Evolutionary conservation across 2,797 vertebrate genomes (phyloP).

Genomic region (Gallinago solitaria): DNA sequence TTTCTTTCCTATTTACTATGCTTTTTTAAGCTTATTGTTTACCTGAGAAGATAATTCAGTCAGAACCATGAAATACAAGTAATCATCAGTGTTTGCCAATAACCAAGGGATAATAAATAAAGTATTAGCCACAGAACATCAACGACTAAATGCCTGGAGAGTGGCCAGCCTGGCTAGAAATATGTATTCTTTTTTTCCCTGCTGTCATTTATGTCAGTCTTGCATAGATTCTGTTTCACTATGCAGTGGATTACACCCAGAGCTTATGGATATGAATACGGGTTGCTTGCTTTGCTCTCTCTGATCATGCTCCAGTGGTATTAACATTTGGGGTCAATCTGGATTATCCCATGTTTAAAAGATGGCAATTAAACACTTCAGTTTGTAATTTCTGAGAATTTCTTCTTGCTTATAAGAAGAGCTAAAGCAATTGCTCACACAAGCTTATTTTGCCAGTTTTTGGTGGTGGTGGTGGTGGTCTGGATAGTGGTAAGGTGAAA

Average conservation of each 20-base stretch:
- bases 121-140: constrained; percentile 25
- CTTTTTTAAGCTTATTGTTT: neutral
- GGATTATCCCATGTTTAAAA: constrained; percentile 67
- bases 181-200: neutral
- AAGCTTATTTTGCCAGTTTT: neutral
- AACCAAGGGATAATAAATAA: constrained; percentile 30
- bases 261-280: constrained; percentile 64
- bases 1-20: neutral
- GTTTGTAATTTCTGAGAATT: constrained; percentile 37
- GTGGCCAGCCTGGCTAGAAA: constrained; percentile 34
- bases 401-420: constrained; percentile 16
- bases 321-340: constrained; percentile 69
- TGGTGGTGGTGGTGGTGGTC: neutral
- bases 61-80: neutral
- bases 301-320: constrained; percentile 59
- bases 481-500: neutral
- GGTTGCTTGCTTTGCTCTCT: constrained; percentile 60
- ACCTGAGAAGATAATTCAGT: constrained; percentile 15
- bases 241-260: constrained; percentile 57
- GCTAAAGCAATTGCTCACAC: constrained; percentile 7
- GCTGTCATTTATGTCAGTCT: constrained; percentile 58
- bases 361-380: constrained; percentile 59
- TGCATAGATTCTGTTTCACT: constrained; percentile 58
- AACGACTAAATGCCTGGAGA: constrained; percentile 27
- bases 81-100: neutral